Percentiles rank a stretch among this genome's conserved stretches.
Conservation (phyloP, 2,888 invertebrate genomes). For the Cordilura impudica region DNA sequence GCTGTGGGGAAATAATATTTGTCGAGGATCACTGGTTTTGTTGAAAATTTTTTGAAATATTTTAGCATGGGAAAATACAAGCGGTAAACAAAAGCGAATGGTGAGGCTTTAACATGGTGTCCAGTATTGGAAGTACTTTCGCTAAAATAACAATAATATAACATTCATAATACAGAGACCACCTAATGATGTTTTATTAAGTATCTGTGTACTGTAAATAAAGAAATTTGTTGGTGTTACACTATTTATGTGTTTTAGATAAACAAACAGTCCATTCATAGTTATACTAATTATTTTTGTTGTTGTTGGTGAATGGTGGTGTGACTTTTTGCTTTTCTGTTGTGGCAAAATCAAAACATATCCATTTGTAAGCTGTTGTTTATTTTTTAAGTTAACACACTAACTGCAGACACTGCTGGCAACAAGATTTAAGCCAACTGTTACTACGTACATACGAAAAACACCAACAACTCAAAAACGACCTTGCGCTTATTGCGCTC, state of each 20-base stretch:
- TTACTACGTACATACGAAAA: constrained; percentile 2
- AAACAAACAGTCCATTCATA: neutral
- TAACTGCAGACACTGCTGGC: neutral
- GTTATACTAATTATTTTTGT: too few species aligned
- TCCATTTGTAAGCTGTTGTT: constrained; percentile 11
- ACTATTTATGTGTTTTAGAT: neutral
- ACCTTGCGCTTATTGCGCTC: constrained; percentile 71
- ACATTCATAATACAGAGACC: too few species aligned
- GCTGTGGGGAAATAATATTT: too few species aligned
- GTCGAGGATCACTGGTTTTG: too few species aligned
- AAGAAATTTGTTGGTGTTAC: too few species aligned
- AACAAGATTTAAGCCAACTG: constrained; percentile 46
- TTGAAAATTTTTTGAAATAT: too few species aligned
- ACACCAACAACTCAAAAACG: constrained; percentile 62
- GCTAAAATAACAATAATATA: too few species aligned
- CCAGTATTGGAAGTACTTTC: too few species aligned
- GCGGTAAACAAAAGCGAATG: too few species aligned
- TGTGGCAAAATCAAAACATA: constrained; percentile 1
- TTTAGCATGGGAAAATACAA: too few species aligned
- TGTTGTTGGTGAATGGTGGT: neutral
- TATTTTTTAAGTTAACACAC: neutral
- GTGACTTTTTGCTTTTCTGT: neutral
- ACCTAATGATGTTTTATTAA: too few species aligned
- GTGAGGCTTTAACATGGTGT: too few species aligned
- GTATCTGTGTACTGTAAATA: neutral